Base-by-base conservation (phyloP, 2,113 vertebrate genomes). In the Tenrec ecaudatus region DNA sequence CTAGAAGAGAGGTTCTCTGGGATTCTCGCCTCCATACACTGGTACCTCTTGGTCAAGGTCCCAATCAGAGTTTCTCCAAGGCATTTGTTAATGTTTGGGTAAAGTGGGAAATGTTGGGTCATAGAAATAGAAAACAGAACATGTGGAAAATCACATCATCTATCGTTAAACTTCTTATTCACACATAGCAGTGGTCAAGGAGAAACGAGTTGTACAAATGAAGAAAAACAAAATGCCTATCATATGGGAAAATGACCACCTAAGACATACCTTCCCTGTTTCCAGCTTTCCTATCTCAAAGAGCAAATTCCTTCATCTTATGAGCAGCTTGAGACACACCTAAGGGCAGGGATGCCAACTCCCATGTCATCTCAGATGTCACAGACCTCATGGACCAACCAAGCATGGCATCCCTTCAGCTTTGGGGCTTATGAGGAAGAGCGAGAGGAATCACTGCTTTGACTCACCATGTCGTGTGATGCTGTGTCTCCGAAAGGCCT, bases 51-150 rank as follows among this genome's bases (percentile, higher is more conserved):
- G 22, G 27, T 66, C 58, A 81, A 40, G 31, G 27, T 68, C 31
- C 53, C 40, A 4, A 2, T n/a, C 11, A 80, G 43, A 66, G 38
- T 76, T 71, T 90, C 76, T 90, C 76, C n/a, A 22, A 88, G 19
- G 12, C 23, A 47, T 23, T 6, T 2, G 6, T 15, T 9, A 43
- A 68, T 10, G 22, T 3, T 57, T 43, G 47, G 31, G 29, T 25
- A 89, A 66, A 10, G 29, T 9, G 0, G 19, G 6, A 20, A 27
- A 3, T 60, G 15, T 62, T 38, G 53, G 23, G 11, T 36, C 69
- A 58, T 6, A 76, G 68, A 91, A 92, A 38, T 36, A 93, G 66
- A 95, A 93, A 60, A 11, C 3, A 62, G 86, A 86, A 62, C 58
- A 79, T 62, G 23, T 87, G 53, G 86, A 87, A 79, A 79, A 64